Conservation (phyloP, 1,140 invertebrate species). For the Batillaria attramentaria region DNA sequence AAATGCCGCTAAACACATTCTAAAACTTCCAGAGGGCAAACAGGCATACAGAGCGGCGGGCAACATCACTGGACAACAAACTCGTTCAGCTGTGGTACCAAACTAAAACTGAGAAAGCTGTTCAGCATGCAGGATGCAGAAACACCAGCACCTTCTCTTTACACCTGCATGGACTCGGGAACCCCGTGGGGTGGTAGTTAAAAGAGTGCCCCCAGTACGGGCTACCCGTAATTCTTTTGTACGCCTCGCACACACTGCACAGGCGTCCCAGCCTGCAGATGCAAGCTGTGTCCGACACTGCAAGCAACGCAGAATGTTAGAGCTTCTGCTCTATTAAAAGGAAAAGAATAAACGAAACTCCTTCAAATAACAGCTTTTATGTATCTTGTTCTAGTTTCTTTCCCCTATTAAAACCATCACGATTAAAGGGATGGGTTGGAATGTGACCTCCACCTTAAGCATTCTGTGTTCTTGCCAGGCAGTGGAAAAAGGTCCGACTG, state of each 20-base stretch:
- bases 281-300: no score
- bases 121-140: not conserved
- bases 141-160: not conserved
- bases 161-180: not conserved
- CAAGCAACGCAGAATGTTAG: no score
- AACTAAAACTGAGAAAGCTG: not conserved
- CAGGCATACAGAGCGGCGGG: no score
- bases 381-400: not conserved
- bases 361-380: slow-evolving; percentile 15
- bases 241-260: slow-evolving; percentile 41
- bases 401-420: no score
- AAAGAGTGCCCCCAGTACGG: slow-evolving; percentile 54
- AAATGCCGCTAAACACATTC: no score
- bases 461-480: no score
- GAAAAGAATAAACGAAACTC: not conserved
- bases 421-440: no score
- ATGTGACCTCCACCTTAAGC: no score
- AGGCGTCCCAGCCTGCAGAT: not conserved
- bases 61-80: not conserved
- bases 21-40: no score
- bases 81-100: not conserved
- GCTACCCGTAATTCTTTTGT: slow-evolving; percentile 42
- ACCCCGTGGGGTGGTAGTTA: no score
- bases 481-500: no score
- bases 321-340: not conserved